Conservation (phyloP, 2,888 invertebrate genomes). For the Sinhomidia bicolor region DNA sequence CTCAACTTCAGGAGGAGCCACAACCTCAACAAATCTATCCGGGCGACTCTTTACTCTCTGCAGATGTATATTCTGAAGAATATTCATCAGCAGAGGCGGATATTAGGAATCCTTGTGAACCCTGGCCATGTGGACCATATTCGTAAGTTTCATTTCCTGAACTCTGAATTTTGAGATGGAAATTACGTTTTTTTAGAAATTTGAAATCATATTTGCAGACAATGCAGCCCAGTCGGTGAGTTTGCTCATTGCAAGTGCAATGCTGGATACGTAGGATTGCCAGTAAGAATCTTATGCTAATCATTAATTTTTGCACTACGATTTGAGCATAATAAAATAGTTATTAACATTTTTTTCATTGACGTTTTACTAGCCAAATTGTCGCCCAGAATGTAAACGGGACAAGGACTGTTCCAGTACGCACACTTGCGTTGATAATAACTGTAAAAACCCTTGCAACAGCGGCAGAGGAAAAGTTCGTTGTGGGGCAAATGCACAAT, state of each 20-base stretch:
- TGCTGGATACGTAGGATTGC: constrained; percentile 61
- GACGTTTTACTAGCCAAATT: constrained; percentile 66
- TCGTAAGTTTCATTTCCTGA: constrained; percentile 43
- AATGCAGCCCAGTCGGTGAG: constrained; percentile 72
- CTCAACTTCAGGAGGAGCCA: constrained; percentile 1
- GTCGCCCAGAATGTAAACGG: constrained; percentile 67
- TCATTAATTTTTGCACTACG: neutral
- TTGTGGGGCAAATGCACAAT: constrained; percentile 62
- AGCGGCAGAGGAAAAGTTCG: constrained; percentile 28
- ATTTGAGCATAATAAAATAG: neutral
- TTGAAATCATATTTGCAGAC: constrained; percentile 35
- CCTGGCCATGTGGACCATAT: constrained; percentile 74
- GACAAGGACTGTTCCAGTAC: constrained; percentile 60
- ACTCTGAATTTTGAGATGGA: too few species aligned
- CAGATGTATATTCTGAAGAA: constrained; percentile 26
- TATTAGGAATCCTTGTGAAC: constrained; percentile 47
- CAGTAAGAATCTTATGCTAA: constrained; percentile 47
- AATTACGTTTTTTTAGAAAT: too few species aligned
- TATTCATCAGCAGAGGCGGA: neutral
- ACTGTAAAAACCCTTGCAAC: constrained; percentile 67
- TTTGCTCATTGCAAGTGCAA: constrained; percentile 73
- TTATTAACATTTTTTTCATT: neutral
- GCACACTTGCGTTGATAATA: constrained; percentile 64
- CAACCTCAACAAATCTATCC: constrained; percentile 47
- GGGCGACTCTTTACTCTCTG: constrained; percentile 21